These are phyloP conservation scores for Baryphthengus martii DNA, from an alignment of 2,113 vertebrate species.

Conservation along the genomic window DNA sequence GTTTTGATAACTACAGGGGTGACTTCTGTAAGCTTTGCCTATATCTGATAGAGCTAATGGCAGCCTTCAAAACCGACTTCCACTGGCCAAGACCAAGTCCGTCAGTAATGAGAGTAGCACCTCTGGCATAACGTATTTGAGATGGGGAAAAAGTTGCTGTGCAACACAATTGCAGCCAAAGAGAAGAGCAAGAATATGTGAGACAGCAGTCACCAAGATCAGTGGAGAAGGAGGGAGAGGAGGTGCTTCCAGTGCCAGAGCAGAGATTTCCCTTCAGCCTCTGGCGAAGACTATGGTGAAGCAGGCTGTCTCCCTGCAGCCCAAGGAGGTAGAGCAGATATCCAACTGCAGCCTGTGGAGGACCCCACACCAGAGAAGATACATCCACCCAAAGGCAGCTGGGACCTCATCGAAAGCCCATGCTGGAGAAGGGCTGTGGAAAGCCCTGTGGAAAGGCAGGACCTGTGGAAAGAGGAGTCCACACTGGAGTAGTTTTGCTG, in stretches of 20 bases:
- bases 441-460: too few species aligned
- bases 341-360: not conserved
- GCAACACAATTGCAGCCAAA: not conserved
- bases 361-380: too few species aligned
- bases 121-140: not conserved
- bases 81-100: not conserved
- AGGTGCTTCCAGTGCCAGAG: not conserved
- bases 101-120: not conserved
- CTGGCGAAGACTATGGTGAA: not conserved
- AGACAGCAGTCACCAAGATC: not conserved
- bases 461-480: too few species aligned
- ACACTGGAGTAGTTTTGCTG: too few species aligned
- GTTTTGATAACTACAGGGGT: not conserved
- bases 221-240: not conserved
- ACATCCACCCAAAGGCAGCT: not conserved
- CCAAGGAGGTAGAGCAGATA: not conserved
- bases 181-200: not conserved
- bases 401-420: not conserved
- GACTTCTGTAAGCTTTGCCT: not conserved
- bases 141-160: not conserved
- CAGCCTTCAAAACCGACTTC: not conserved
- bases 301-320: not conserved
- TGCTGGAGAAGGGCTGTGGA: not conserved
- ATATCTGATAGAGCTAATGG: not conserved
- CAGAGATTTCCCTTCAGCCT: not conserved